These are phyloP conservation scores for Rotaria sp. DNA, from an alignment of 2,888 invertebrate genomes.

Conservation along the genomic window DNA sequence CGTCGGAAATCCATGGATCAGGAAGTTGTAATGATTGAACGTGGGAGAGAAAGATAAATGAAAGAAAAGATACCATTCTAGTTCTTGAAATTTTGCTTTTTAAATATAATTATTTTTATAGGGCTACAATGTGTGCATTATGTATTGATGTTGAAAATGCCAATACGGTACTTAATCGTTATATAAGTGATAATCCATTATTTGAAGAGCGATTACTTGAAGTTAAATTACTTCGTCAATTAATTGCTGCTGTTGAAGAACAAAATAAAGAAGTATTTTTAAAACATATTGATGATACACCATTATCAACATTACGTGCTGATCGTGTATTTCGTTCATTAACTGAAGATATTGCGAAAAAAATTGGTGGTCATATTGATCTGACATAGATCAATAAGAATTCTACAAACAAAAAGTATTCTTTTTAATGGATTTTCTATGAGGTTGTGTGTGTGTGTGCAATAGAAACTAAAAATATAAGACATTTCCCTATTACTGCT, in stretches of 20 bases:
- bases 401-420: background rate
- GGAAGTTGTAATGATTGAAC: too few species aligned
- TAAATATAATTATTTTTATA: background rate
- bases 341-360: background rate
- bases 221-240: slow-evolving; percentile 6
- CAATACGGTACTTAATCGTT: background rate
- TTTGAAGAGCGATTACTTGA: background rate
- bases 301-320: background rate
- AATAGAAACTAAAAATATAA: background rate
- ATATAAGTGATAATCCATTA: slow-evolving; percentile 15
- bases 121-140: background rate
- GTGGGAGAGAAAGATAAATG: too few species aligned
- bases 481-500: background rate
- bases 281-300: background rate
- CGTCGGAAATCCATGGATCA: too few species aligned
- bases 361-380: background rate
- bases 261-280: background rate
- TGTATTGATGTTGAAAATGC: slow-evolving; percentile 29
- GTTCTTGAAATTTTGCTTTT: background rate
- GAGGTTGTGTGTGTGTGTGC: background rate
- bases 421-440: background rate
- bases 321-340: background rate
- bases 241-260: background rate
- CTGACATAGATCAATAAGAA: background rate
- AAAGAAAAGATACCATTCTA: too few species aligned